Conservation (phyloP, 2,888 invertebrate genomes). For the Mythimna ferrago region DNA sequence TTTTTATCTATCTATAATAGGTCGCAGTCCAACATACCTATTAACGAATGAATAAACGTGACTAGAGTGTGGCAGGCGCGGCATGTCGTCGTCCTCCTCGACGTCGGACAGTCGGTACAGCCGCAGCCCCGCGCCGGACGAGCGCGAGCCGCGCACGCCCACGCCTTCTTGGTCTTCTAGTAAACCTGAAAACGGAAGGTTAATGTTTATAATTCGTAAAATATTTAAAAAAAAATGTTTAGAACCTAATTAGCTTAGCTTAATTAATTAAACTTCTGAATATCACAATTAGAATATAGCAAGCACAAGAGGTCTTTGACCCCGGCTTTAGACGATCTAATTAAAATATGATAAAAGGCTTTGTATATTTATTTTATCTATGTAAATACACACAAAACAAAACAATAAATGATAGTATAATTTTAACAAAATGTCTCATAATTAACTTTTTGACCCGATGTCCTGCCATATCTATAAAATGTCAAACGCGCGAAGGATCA, state of each 20-base stretch:
- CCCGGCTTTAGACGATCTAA: neutral
- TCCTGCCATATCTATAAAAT: too few species aligned
- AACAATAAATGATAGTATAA: too few species aligned
- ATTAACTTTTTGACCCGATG: neutral
- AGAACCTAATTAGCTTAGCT: neutral
- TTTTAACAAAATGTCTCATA: neutral
- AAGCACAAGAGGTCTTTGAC: neutral
- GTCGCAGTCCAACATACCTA: conserved; percentile 74
- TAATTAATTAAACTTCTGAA: too few species aligned
- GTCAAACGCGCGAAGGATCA: too few species aligned
- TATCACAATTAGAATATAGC: neutral
- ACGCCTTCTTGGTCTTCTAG: conserved; percentile 98
- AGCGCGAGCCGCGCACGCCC: conserved; percentile 95
- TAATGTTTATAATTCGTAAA: too few species aligned
- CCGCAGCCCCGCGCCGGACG: conserved; percentile 94
- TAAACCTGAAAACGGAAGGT: conserved; percentile 83
- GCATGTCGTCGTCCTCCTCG: conserved; percentile 95
- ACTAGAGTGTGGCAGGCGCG: conserved; percentile 94
- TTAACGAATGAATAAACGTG: conserved; percentile 97
- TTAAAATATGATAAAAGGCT: neutral
- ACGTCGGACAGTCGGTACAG: conserved; percentile 92
- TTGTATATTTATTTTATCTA: neutral
- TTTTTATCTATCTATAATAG: neutral
- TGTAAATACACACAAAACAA: neutral
- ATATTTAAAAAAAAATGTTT: neutral